These are phyloP conservation scores for Martes flavigula DNA, from an alignment of 2,797 vertebrate species.

Conservation along the genomic window DNA sequence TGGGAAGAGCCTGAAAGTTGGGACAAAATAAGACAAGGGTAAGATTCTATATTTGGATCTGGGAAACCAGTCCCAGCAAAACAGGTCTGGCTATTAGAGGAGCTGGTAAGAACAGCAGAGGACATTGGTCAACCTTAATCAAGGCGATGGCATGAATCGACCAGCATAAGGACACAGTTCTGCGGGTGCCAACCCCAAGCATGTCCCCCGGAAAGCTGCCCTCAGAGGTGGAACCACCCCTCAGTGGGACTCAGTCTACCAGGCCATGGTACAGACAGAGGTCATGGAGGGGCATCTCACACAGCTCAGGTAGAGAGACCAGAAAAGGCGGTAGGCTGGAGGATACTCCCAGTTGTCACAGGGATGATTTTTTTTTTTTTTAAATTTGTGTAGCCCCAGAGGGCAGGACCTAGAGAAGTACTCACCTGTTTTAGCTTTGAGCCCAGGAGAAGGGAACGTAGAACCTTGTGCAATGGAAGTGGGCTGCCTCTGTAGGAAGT, in stretches of 20 bases:
- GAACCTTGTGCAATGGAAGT: background rate
- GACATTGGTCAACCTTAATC: background rate
- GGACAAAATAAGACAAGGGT: background rate
- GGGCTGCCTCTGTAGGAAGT: background rate
- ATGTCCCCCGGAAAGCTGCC: background rate
- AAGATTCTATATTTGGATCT: background rate
- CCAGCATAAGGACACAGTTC: background rate
- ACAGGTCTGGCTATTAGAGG: background rate
- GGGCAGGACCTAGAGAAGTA: background rate
- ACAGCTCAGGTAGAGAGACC: background rate
- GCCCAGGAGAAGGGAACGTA: background rate
- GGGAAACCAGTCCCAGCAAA: background rate
- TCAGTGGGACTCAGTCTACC: background rate
- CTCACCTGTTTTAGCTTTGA: background rate
- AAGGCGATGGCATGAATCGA: background rate
- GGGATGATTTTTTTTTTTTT: background rate
- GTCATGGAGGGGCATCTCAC: fast-evolving
- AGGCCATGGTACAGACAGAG: background rate
- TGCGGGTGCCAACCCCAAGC: fast-evolving
- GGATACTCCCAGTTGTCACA: fast-evolving
- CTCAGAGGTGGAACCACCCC: background rate
- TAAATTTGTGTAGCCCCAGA: background rate
- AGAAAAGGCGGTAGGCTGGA: fast-evolving
- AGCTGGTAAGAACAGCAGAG: background rate
- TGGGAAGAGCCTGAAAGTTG: background rate